Conservation (phyloP, 2,797 vertebrate genomes). For the Podarcis siculus region DNA sequence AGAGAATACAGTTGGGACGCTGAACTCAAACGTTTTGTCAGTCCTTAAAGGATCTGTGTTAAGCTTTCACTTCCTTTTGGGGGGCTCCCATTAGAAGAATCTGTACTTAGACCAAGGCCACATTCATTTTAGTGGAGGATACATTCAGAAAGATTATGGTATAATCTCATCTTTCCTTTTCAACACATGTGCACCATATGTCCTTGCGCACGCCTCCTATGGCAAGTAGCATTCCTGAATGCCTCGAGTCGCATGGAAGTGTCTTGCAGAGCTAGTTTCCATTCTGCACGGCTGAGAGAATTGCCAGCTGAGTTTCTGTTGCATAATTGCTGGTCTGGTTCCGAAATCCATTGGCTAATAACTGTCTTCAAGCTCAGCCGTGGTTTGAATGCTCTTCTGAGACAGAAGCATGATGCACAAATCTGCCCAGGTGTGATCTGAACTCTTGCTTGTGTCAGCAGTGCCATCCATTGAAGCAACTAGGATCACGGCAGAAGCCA, state of each 20-base stretch:
- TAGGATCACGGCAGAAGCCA: not conserved
- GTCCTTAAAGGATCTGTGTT: slow-evolving; percentile 46
- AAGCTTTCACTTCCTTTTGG: slow-evolving; percentile 23
- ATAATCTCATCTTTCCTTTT: slow-evolving; percentile 27
- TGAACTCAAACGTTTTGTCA: slow-evolving; percentile 36
- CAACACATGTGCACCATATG: slow-evolving; percentile 23
- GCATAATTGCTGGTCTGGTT: not conserved
- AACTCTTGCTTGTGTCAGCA: not conserved
- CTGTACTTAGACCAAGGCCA: slow-evolving; percentile 4
- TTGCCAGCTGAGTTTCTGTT: not conserved
- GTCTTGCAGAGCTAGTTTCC: not conserved
- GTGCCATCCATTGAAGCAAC: not conserved
- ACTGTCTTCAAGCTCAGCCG: not conserved
- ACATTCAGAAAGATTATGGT: not conserved
- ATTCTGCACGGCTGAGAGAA: not conserved
- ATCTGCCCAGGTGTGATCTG: not conserved
- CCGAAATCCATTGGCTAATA: not conserved
- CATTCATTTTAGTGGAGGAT: slow-evolving; percentile 19
- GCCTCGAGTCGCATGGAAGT: not conserved
- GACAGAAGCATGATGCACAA: not conserved
- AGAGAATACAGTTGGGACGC: not conserved
- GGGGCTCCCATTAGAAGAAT: not conserved
- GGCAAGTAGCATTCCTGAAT: slow-evolving; percentile 4
- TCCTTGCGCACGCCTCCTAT: not conserved
- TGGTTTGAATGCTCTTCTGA: not conserved